phyloP scores from a whole-genome alignment of 2,113 vertebrate genomes.

The Tympanuchus pallidicinctus region DNA sequence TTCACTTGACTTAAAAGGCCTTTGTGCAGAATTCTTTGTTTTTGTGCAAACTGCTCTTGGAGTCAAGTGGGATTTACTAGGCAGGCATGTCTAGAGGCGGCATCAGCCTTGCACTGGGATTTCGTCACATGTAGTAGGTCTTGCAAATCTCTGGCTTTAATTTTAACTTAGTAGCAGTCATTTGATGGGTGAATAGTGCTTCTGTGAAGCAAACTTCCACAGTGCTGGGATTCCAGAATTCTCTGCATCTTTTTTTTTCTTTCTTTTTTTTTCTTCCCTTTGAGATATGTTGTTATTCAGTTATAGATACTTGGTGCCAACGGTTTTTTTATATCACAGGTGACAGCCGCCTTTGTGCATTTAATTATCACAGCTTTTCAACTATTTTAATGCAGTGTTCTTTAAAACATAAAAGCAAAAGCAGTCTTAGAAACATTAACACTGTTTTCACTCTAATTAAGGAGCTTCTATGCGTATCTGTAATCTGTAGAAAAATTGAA shows the following conservation, averaged over 20 bases:
- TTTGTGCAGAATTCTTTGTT: background rate
- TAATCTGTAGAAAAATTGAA: background rate
- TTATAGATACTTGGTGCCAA: background rate
- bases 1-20: background rate
- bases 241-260: background rate
- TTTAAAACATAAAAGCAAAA: background rate
- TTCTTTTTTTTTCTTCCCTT: background rate
- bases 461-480: background rate
- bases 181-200: background rate
- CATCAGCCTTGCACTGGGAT: background rate
- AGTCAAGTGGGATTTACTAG: background rate
- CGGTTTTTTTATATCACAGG: background rate
- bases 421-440: background rate
- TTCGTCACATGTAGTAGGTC: background rate
- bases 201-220: background rate
- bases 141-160: slow-evolving; percentile 17
- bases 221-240: background rate
- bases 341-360: background rate
- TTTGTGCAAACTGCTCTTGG: background rate
- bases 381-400: background rate
- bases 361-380: background rate
- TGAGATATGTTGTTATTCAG: background rate
- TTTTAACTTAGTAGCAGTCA: background rate
- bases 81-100: background rate
- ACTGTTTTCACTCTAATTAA: background rate